Evolutionary conservation across 1,140 invertebrate species (phyloP), one percentile per base, ranked within the genome.

Genomic region (Ips nitidus): DNA sequence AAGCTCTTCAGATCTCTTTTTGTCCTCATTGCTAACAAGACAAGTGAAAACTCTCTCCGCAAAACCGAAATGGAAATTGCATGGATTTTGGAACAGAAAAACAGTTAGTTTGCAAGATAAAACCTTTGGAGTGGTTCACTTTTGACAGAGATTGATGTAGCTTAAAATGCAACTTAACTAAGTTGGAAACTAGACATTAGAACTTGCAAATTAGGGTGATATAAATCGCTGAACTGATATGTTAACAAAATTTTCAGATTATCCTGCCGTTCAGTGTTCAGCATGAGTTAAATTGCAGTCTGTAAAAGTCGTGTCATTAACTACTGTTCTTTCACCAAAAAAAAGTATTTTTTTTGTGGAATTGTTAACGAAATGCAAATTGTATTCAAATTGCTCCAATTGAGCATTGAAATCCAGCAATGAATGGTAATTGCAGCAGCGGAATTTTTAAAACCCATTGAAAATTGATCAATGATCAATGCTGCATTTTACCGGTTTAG

Each of bases 341-440:
- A 6, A 55, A 22, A 39, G 37, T 22, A 36, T 7, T 37, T 39
- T 37, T 5, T 55, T 36, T 55, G 36, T 55, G 22, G 2, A 1
- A 7, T 22, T 37, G 53, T 55, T 55, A 37, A 22, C 37, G 38
- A 55, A 55, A 55, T 55, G 53, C 53, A 56, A 56, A 56, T 56
- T n/a, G 37, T 56, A 56, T 56, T 56, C 4, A 56, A 56, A 56
- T 36, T 56, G 53, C 38, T n/a, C 7, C n/a, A 56, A 56, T 56
- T 56, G 53, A 7, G 53, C n/a, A 56, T 56, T 56, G 53, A 56
- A 56, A 56, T 56, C 38, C 53, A 56, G 53, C n/a, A 2, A 5
- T 38, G 53, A 56, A 56, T 6, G 53, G 36, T 50, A 22, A 50
- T 50, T 50, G 45, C 45, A 50, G 22, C 45, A 50, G 22, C 6